Base-by-base conservation (phyloP, 2,113 vertebrate genomes). In the Etheostoma spectabile region DNA sequence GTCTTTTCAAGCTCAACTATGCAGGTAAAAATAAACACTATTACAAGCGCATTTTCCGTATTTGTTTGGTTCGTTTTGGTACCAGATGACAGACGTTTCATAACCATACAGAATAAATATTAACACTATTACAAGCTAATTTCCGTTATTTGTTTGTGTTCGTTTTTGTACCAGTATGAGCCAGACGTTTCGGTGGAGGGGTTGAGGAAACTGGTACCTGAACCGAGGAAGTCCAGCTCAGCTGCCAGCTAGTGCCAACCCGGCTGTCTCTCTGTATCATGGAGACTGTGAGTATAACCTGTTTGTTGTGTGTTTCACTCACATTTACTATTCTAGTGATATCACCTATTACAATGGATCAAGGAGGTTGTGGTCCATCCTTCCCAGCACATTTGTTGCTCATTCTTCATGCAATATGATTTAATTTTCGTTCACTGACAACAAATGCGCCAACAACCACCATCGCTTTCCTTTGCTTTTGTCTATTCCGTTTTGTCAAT, bases 201-300 rank as follows among this genome's bases (percentile, higher is more conserved):
- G 6, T 99, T 96, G 98, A 99, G 97, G 97, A 63, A 99, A 99
- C 91, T 99, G 98, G 98, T 99, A 97, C 85, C 91, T 99, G 81
- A 98, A 97, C 90, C 93, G 98, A 74, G 96, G 74, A 97, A 98
- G 97, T 98, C 80, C 96, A 96, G 90, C 96, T 99, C 85, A 97
- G 92, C 0, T 99, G 98, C 93, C 95, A 95, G 96, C 97, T 0
- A 97, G 99, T 49, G 97, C 97, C 71, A 99, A 99, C 86, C 98
- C 98, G 4, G 94, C 97, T 0, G 96, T 97, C 82, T 97, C 96
- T 13, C 95, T 96, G 62, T 99, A 96, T 79, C 96, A 96, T 99
- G 98, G 98, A 97, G 95, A 92, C 94, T 96, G 98, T 99, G 94
- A 97, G 98, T 95, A 49, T 63, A 38, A 35, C 45, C 18, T 33